Base-by-base conservation (phyloP, 2,113 vertebrate species). In the Perca fluviatilis region DNA sequence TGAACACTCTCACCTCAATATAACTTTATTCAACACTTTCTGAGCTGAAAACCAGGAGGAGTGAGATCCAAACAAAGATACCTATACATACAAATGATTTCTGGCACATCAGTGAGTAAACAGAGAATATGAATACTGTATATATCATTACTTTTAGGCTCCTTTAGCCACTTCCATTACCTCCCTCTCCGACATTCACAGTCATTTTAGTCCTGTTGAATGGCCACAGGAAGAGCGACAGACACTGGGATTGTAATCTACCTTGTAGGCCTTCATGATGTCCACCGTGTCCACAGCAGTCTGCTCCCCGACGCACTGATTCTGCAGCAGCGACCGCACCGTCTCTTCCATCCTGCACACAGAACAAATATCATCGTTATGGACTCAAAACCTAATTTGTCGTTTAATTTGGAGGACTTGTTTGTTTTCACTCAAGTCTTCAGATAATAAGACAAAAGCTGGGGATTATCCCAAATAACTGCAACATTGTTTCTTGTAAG, bases 281-380 rank as follows among this genome's bases (percentile, higher is more conserved):
- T 93, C 95, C 90, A 96, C 93, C 53, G 95, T 94, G 86, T 96
- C 96, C 94, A 96, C 94, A 74, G 95, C 95, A 3, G 95, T 95
- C 90, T 95, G 95, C 74, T 96, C 96, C 90, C 95, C 78, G 74
- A 95, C 87, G 76, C 95, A 96, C 94, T 96, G 97, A 88, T 86
- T 96, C 93, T 97, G 96, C 73, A 98, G 93, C 86, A 98, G 93
- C 84, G 96, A 96, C 88, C 96, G 95, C 86, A 98, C 96, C 21
- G 97, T 98, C 92, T 98, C 97, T 94, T 98, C 97, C 97, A 98
- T 98, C 95, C 97, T 98, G 90, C 80, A 85, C 67, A 87, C 40
- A 87, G 21, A 83, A 73, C 19, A 80, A 30, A 62, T 0, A 18
- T 6, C 8, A 21, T 5, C 0, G 18, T 71, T n/a, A 19, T 30